These are phyloP conservation scores for Therioaphis trifolii DNA, from an alignment of 2,888 invertebrate species.

Conservation along the genomic window DNA sequence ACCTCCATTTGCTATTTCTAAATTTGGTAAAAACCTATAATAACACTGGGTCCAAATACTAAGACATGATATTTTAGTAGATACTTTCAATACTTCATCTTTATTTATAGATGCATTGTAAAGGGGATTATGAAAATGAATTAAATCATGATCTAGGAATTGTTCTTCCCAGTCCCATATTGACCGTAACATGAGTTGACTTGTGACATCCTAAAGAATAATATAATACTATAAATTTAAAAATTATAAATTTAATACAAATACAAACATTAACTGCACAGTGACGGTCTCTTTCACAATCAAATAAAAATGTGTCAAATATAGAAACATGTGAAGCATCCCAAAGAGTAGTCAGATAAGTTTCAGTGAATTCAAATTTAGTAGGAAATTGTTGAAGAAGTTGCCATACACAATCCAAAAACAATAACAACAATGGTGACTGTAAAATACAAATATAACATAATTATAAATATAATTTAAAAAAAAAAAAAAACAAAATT, in stretches of 20 bases:
- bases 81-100: constrained; percentile 64
- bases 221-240: constrained; percentile 29
- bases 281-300: constrained; percentile 82
- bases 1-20: constrained; percentile 74
- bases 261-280: constrained; percentile 74
- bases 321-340: constrained; percentile 88
- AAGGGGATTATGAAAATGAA: constrained; percentile 87
- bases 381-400: constrained; percentile 87
- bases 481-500: neutral
- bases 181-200: constrained; percentile 76
- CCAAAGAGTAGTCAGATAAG: constrained; percentile 91
- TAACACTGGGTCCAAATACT: constrained; percentile 91
- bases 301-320: constrained; percentile 93
- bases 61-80: constrained; percentile 73
- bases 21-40: constrained; percentile 86
- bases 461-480: too few species aligned
- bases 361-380: constrained; percentile 91
- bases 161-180: constrained; percentile 94
- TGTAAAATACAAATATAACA: constrained; percentile 71
- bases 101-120: constrained; percentile 69
- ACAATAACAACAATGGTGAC: constrained; percentile 89
- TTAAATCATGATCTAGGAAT: constrained; percentile 83
- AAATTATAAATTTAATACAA: neutral
- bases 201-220: constrained; percentile 69
- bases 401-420: constrained; percentile 95